Evolutionary conservation across 2,888 invertebrate genomes (phyloP).

Genomic region (Perizoma affinitatum): DNA sequence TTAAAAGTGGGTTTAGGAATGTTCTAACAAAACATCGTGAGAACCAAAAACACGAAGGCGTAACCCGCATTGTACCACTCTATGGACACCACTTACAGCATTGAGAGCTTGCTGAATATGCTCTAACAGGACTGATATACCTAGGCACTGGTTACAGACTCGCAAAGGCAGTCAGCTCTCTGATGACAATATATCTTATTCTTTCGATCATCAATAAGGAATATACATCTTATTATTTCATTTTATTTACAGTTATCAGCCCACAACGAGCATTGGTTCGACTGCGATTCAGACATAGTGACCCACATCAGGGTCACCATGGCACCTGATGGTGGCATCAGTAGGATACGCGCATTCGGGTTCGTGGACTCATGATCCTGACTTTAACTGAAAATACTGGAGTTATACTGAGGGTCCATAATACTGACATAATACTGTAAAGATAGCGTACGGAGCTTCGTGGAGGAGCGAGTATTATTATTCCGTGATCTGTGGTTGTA

Average conservation of each 20-base stretch:
- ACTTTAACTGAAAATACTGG: background rate
- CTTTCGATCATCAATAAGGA: too few relatives aligned
- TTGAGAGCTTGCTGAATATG: too few relatives aligned
- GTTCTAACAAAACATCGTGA: too few relatives aligned
- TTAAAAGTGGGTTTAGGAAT: too few relatives aligned
- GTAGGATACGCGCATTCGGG: slow-evolving; percentile 81
- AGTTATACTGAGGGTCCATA: background rate
- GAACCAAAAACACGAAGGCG: too few relatives aligned
- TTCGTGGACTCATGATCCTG: slow-evolving; percentile 39
- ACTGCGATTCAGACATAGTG: slow-evolving; percentile 63
- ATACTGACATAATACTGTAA: background rate
- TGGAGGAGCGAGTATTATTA: background rate
- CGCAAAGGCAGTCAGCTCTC: too few relatives aligned
- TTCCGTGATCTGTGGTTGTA: background rate
- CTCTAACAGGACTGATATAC: too few relatives aligned
- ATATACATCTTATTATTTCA: too few relatives aligned
- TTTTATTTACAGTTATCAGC: slow-evolving; percentile 76
- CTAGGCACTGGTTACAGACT: too few relatives aligned
- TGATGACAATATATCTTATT: too few relatives aligned
- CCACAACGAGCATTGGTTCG: slow-evolving; percentile 77
- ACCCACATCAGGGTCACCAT: slow-evolving; percentile 84
- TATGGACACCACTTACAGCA: too few relatives aligned
- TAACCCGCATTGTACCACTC: too few relatives aligned
- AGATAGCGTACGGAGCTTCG: background rate
- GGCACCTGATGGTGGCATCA: slow-evolving; percentile 86